These are phyloP conservation scores for Geotrypetes seraphini DNA, from an alignment of 2,797 vertebrate genomes.

Conservation along the genomic window DNA sequence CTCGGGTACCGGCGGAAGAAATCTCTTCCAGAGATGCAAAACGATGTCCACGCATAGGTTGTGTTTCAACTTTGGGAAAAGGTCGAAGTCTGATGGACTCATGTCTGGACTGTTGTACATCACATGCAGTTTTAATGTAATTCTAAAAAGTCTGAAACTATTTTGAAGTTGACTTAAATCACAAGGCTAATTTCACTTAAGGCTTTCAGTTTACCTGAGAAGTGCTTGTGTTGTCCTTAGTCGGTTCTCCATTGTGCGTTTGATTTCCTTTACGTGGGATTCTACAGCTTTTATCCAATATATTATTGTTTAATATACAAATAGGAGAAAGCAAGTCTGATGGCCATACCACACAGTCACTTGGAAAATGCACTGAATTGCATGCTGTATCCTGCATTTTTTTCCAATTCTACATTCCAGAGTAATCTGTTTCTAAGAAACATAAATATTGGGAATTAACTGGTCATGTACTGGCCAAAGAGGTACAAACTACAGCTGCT, in stretches of 20 bases:
- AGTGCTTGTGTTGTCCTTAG: constrained; percentile 10
- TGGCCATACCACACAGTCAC: background rate
- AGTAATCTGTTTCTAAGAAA: constrained; percentile 17
- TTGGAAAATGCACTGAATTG: background rate
- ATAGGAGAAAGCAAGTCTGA: too few species aligned
- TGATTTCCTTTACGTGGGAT: constrained; percentile 17
- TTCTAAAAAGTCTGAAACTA: constrained; percentile 39
- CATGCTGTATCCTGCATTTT: background rate
- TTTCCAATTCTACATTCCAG: constrained; percentile 8
- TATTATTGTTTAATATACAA: background rate
- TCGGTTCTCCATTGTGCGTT: background rate
- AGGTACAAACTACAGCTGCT: constrained; percentile 12
- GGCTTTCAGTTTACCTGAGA: constrained; percentile 16
- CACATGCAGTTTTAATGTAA: constrained; percentile 30
- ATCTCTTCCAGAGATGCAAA: too few species aligned
- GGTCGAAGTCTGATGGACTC: too few species aligned
- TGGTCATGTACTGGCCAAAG: constrained; percentile 3
- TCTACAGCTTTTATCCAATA: background rate
- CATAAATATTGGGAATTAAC: constrained; percentile 17
- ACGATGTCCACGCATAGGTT: too few species aligned
- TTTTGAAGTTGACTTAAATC: constrained; percentile 34
- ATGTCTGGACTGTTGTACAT: too few species aligned
- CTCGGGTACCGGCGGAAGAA: too few species aligned
- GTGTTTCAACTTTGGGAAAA: too few species aligned
- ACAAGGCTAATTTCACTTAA: constrained; percentile 30